Base-by-base conservation (phyloP, 2,888 invertebrate genomes). In the Athetis lepigone region DNA sequence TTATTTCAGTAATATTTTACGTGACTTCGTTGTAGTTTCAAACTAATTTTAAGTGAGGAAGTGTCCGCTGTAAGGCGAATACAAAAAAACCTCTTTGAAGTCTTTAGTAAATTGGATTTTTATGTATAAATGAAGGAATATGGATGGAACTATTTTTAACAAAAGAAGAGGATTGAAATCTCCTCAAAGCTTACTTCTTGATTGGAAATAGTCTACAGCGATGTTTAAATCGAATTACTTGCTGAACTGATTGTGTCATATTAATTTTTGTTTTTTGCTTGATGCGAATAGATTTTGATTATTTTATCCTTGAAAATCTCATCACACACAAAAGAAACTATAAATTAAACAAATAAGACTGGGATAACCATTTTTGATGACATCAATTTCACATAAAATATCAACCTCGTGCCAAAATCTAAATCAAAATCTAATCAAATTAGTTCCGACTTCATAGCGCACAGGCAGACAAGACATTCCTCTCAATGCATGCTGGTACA, bases 1-100 rank as follows among this genome's bases (percentile, higher is more conserved):
- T 82, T 77, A 85, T 82, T 83, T 81, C 64, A 67, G 73, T 85
- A 85, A 88, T 87, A 83, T 85, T 82, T 80, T 83, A 87, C 88
- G 88, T 88, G 88, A 87, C 87, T 83, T 79, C 70, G 71, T 79
- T 83, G 77, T 76, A 81, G 82, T 82, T 83, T 75, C 33, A 55
- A 82, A 80, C 75, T 85, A 77, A 85, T 85, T 85, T 83, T 56
- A 70, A 55, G 65, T 61, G 33, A 61, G 60, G 67, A 72, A 67
- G 65, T 55, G 67, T 43, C 33, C 70, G 73, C 56, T 77, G 75
- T 77, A 60, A 45, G 63, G 49, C 49, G 77, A 77, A 70, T 80
- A 80, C 51, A 77, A 80, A 77, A n/a, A 75, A 77, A 72, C 56
- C 60, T 77, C 65, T 77, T 79, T 69, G 63, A 66, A 27, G 52